Evolutionary conservation across 2,113 vertebrate species (phyloP).

Genomic region (Austrofundulus limnaeus): DNA sequence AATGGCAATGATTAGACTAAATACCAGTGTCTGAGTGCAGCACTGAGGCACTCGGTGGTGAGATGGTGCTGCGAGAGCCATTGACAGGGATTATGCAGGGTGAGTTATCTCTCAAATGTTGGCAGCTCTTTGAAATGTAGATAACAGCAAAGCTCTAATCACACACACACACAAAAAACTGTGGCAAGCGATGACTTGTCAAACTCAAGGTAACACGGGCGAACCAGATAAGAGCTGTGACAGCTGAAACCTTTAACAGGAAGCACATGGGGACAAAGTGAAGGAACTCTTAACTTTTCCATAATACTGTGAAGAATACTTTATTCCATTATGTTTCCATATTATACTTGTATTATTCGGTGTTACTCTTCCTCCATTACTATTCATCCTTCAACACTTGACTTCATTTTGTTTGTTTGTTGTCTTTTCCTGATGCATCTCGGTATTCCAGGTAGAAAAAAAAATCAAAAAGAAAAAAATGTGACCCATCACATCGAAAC

Average conservation of each 20-base stretch:
- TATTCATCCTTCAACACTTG: conserved; percentile 13
- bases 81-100: conserved; percentile 16
- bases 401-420: conserved; percentile 3
- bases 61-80: conserved; percentile 15
- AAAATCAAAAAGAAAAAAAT: too few relatives aligned
- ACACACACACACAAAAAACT: conserved; percentile 55
- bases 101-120: conserved; percentile 49
- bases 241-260: conserved; percentile 53
- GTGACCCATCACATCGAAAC: too few relatives aligned
- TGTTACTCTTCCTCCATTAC: neutral
- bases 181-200: conserved; percentile 34
- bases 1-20: conserved; percentile 41
- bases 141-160: conserved; percentile 40
- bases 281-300: conserved; percentile 24
- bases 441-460: too few relatives aligned
- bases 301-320: neutral
- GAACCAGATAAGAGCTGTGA: conserved; percentile 59
- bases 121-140: conserved; percentile 64
- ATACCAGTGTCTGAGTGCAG: conserved; percentile 35
- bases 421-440: too few relatives aligned
- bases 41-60: conserved; percentile 30
- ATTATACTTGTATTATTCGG: conserved; percentile 6
- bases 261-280: conserved; percentile 25
- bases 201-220: conserved; percentile 33
- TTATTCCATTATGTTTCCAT: conserved; percentile 5